A percentile compares a stretch with the other conserved stretches of the same genome.
Evolutionary conservation across 92 coral and sea anemone genomes (phyloP).

Genomic region (Parazoanthus darwini): DNA sequence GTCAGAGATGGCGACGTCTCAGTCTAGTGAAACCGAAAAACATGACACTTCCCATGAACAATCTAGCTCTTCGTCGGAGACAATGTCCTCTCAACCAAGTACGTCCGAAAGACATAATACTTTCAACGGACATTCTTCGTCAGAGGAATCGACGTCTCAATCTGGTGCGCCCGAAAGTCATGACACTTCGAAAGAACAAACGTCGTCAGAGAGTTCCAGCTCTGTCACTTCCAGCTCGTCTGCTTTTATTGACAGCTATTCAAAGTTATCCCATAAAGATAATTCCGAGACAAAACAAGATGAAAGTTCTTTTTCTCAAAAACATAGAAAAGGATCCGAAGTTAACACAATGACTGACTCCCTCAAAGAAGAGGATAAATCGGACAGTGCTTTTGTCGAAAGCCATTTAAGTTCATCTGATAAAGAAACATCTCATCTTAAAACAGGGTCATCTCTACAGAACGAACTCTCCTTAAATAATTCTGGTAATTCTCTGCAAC

Average conservation of each 20-base stretch:
- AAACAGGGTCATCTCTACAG: not conserved
- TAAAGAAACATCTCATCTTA: not conserved
- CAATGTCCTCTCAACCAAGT: constrained; percentile 14
- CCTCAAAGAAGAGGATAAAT: not conserved
- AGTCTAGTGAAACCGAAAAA: not conserved
- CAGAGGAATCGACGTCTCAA: not conserved
- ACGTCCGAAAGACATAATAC: not conserved
- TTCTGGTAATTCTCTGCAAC: not conserved
- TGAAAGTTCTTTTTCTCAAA: not conserved
- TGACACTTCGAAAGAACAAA: not conserved
- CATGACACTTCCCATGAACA: not conserved
- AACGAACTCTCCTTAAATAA: not conserved
- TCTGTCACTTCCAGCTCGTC: constrained; percentile 2
- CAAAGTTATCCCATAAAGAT: constrained; percentile 19
- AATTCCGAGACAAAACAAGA: constrained; percentile 12
- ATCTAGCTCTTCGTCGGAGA: not conserved
- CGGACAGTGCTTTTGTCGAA: not conserved
- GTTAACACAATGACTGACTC: not conserved
- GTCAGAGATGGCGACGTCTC: not conserved
- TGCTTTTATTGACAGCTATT: constrained; percentile 30
- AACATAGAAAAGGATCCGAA: not conserved
- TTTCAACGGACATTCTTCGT: not conserved
- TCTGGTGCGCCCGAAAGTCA: not conserved
- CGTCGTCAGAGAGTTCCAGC: not conserved
- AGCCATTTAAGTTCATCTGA: constrained; percentile 2